Percentiles rank a stretch among this genome's conserved stretches.
Evolutionary conservation across 2,797 vertebrate species (phyloP).

Genomic region (Hozukius guyotensis): DNA sequence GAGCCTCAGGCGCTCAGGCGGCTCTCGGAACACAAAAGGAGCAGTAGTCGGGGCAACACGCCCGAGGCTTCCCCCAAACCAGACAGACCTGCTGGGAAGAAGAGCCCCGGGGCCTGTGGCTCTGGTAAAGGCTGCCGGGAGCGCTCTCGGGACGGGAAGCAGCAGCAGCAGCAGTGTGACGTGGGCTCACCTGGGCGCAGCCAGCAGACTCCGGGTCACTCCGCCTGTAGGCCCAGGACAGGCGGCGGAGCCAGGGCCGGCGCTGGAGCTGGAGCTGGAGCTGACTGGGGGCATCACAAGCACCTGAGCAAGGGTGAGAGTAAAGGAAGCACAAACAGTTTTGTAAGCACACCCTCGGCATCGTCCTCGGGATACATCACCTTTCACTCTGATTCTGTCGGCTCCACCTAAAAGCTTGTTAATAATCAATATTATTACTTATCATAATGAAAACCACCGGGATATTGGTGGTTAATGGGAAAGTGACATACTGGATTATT

Average conservation of each 20-base stretch:
- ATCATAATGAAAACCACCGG: slow-evolving; percentile 29
- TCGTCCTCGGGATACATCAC: slow-evolving; percentile 88
- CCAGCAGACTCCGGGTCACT: slow-evolving; percentile 53
- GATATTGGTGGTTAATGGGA: slow-evolving; percentile 19
- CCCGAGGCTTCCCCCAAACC: slow-evolving; percentile 61
- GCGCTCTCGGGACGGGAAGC: slow-evolving; percentile 49
- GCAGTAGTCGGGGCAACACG: slow-evolving; percentile 58
- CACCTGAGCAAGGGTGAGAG: slow-evolving; percentile 76
- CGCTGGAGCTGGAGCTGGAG: slow-evolving; percentile 24
- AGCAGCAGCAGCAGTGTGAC: slow-evolving; percentile 30
- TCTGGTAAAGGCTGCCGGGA: slow-evolving; percentile 60
- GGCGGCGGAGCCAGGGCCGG: slow-evolving; percentile 48
- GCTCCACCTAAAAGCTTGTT: slow-evolving; percentile 81
- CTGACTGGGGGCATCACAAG: slow-evolving; percentile 81
- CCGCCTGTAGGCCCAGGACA: slow-evolving; percentile 69
- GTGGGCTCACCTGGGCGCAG: slow-evolving; percentile 49
- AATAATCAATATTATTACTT: slow-evolving; percentile 42
- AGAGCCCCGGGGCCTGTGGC: slow-evolving; percentile 51
- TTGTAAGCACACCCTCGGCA: slow-evolving; percentile 87
- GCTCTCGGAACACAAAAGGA: slow-evolving; percentile 72
- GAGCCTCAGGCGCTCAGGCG: slow-evolving; percentile 88
- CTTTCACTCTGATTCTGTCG: slow-evolving; percentile 88
- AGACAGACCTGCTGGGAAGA: slow-evolving; percentile 49
- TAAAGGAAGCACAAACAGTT: slow-evolving; percentile 90
- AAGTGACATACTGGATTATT: slow-evolving; percentile 25